Percentiles rank a stretch among this genome's conserved stretches.
Evolutionary conservation across 1,140 invertebrate species (phyloP).

Genomic region (Aculops lycopersici): DNA sequence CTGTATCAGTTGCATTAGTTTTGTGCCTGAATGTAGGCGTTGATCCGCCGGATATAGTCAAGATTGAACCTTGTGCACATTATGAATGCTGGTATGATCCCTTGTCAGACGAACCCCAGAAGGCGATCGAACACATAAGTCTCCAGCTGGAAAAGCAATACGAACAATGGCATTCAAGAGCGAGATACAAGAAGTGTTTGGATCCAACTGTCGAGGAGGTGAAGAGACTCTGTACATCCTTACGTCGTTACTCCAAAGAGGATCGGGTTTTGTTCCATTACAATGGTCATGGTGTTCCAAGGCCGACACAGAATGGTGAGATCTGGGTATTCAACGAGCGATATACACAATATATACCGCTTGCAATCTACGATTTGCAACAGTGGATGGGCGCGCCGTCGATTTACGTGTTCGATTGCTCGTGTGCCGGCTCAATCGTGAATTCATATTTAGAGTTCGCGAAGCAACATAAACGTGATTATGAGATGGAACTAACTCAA

Average conservation of each 20-base stretch:
- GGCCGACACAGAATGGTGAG: conserved; percentile 87
- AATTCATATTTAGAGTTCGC: conserved; percentile 70
- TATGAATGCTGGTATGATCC: conserved; percentile 77
- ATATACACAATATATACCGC: conserved; percentile 93
- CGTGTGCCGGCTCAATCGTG: conserved; percentile 81
- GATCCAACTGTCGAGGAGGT: conserved; percentile 95
- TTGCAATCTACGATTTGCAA: conserved; percentile 90
- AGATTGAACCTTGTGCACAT: conserved; percentile 75
- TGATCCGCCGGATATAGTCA: conserved; percentile 87
- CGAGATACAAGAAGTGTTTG: conserved; percentile 71
- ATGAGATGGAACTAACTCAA: conserved; percentile 28
- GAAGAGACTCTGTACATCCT: conserved; percentile 71
- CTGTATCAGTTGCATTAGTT: conserved; percentile 91
- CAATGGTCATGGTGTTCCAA: conserved; percentile 94
- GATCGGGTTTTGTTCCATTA: conserved; percentile 96
- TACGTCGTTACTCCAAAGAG: conserved; percentile 89
- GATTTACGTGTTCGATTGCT: conserved; percentile 97
- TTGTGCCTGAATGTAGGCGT: conserved; percentile 92
- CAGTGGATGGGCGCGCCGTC: conserved; percentile 95
- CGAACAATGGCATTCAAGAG: conserved; percentile 80
- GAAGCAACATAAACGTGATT: conserved; percentile 56
- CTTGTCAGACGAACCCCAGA: conserved; percentile 50
- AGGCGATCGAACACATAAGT: conserved; percentile 72
- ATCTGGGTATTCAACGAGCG: conserved; percentile 98
- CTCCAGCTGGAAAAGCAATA: conserved; percentile 74